Conservation (phyloP, 2,797 vertebrate species). For the Acomys russatus region DNA sequence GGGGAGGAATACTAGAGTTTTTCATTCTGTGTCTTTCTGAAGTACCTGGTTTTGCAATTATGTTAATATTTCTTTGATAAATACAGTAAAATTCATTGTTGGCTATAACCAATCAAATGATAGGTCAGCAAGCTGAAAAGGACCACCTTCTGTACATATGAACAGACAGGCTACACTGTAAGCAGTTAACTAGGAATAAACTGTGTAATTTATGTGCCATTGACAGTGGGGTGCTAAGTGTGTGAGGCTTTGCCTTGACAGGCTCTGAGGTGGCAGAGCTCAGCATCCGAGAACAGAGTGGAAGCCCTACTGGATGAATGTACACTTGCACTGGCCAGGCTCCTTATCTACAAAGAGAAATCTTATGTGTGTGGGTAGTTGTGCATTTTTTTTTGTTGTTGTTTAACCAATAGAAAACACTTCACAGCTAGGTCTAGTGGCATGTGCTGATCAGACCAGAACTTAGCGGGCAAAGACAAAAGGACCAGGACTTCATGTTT, state of each 20-base stretch:
- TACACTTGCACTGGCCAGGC: not conserved
- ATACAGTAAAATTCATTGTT: constrained; percentile 13
- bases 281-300: not conserved
- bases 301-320: not conserved
- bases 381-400: not conserved
- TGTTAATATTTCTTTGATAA: constrained; percentile 30
- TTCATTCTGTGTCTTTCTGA: not conserved
- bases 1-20: not conserved
- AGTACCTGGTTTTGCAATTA: constrained; percentile 8
- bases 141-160: not conserved
- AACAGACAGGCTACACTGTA: not conserved
- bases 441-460: not conserved
- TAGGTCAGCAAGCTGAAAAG: constrained; percentile 11
- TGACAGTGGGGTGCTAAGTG: not conserved
- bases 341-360: not conserved
- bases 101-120: constrained; percentile 21
- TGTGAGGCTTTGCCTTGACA: not conserved
- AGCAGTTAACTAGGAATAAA: not conserved
- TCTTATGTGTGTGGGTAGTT: not conserved
- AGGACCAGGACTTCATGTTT: not conserved
- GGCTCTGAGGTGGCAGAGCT: not conserved
- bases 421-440: not conserved
- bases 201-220: not conserved
- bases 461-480: not conserved
- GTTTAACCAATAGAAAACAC: not conserved